Base-by-base conservation (phyloP, 1,140 invertebrate species). In the Battus philenor region DNA sequence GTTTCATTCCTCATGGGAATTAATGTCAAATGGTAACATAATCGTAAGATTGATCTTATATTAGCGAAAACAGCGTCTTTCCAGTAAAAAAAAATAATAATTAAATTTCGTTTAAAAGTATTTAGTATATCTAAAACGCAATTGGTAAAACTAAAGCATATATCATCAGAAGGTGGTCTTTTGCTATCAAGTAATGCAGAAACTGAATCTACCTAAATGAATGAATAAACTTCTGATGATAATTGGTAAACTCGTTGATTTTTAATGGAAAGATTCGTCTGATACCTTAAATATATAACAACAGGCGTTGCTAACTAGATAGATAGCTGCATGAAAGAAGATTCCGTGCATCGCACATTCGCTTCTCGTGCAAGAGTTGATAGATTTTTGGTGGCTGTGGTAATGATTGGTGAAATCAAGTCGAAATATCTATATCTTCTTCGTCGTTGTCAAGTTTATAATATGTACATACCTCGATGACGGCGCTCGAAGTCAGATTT, bases 1-100 rank as follows among this genome's bases (percentile, higher is more conserved):
- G 81, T 85, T 85, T 85, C 81, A 80, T 85, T 85, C 81, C 81
- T 85, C 75, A 74, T 71, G 63, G 76, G 76, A 84, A 84, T 73
- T 75, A 49, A 80, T 84, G 76, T 81, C 68, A 63, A 60, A 66
- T 76, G 69, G 61, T 64, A 73, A 70, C 61, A 67, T 71, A 68
- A 68, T 67, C 48, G 68, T 69, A 66, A 75, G 46, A 67, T 71
- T 65, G 72, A 81, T 63, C 68, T 80, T 80, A 84, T 63, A 70
- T 79, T 76, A 84, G 49, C 68, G 68, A 71, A 69, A 54, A 52
- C 50, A 59, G 47, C 27, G 49, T 79, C 70, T 60, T 78, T 80
- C 67, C 77, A 81, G 67, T 74, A 78, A 77, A 64, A 54, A 50
- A 27, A 39, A 44, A n/a, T n/a, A n/a, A n/a, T n/a, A n/a, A n/a